A percentile compares a stretch with the other conserved stretches of the same genome.
phyloP scores from a whole-genome alignment of 2,888 invertebrate species.

The Orthosia cruda region DNA sequence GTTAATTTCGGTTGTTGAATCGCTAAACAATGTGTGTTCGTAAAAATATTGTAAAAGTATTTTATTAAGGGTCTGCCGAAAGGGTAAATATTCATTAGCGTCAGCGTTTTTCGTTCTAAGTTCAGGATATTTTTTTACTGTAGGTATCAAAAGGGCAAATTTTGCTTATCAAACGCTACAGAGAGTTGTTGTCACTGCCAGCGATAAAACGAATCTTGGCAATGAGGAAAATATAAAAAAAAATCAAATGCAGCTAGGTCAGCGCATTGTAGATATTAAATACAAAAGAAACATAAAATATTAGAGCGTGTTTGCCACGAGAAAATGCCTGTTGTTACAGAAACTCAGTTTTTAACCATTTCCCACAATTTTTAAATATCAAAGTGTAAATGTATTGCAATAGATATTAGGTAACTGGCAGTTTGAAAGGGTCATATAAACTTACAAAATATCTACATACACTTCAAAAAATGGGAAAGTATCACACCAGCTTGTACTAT shows the following conservation, averaged over 20 bases:
- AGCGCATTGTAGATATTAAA: background rate
- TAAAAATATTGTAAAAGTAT: constrained; percentile 54
- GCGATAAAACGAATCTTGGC: constrained; percentile 22
- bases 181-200: constrained; percentile 19
- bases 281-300: background rate
- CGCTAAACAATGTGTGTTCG: constrained; percentile 25
- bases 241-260: background rate
- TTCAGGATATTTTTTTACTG: constrained; percentile 33
- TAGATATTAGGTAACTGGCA: too few relatives aligned
- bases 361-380: too few relatives aligned
- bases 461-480: background rate
- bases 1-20: constrained; percentile 27
- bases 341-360: too few relatives aligned
- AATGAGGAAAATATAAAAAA: constrained; percentile 10
- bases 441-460: too few relatives aligned
- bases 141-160: constrained; percentile 38
- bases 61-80: constrained; percentile 54
- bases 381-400: too few relatives aligned
- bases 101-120: constrained; percentile 52
- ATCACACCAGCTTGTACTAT: too few relatives aligned
- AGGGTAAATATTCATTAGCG: constrained; percentile 53
- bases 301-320: too few relatives aligned
- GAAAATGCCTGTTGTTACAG: too few relatives aligned
- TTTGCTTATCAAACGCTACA: constrained; percentile 51
- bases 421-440: too few relatives aligned